phyloP scores from a whole-genome alignment of 2,888 invertebrate species.

The Patella ulyssiponensis region DNA sequence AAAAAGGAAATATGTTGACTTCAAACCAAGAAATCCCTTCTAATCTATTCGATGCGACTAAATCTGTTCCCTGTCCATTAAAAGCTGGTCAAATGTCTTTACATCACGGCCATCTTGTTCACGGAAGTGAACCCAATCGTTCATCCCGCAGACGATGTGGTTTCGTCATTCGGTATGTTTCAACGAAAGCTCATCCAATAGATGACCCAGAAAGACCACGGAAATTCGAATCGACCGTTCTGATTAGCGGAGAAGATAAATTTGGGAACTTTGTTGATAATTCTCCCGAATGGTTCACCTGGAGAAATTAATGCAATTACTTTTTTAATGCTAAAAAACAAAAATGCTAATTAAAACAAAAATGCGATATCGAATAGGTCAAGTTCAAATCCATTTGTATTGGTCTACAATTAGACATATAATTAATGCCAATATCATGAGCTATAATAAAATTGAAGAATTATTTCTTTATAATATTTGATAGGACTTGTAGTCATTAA shows the following conservation, averaged over 20 bases:
- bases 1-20: slow-evolving; percentile 47
- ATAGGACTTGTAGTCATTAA: too few species aligned
- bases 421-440: too few species aligned
- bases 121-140: slow-evolving; percentile 55
- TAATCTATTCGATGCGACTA: slow-evolving; percentile 42
- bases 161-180: slow-evolving; percentile 54
- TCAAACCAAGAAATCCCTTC: slow-evolving; percentile 53
- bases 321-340: too few species aligned
- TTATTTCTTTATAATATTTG: too few species aligned
- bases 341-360: too few species aligned
- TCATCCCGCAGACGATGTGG: slow-evolving; percentile 52
- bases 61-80: slow-evolving; percentile 47
- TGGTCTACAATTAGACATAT: too few species aligned
- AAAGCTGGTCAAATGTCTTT: slow-evolving; percentile 55
- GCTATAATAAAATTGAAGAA: too few species aligned
- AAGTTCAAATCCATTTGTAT: too few species aligned
- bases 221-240: slow-evolving; percentile 48
- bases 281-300: slow-evolving; percentile 46
- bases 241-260: slow-evolving; percentile 45
- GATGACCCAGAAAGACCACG: slow-evolving; percentile 48
- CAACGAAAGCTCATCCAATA: slow-evolving; percentile 47
- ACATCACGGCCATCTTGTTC: slow-evolving; percentile 53
- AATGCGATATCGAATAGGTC: too few species aligned
- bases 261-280: slow-evolving; percentile 46
- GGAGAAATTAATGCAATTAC: slow-evolving; percentile 20